Base-by-base conservation (phyloP, 2,797 vertebrate genomes). In the Intellagama lesueurii region DNA sequence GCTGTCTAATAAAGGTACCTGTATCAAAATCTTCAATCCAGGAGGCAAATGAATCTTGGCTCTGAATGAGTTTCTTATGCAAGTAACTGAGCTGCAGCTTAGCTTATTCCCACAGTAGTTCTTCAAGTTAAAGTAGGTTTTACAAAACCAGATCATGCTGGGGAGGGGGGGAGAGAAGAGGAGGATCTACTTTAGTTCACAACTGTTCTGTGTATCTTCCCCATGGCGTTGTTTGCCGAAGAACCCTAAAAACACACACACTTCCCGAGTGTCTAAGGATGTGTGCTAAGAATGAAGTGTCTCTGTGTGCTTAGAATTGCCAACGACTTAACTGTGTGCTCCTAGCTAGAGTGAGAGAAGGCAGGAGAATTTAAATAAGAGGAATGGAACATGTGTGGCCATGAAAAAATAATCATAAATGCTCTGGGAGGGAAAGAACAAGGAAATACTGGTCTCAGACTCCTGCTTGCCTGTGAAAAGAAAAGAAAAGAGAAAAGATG, bases 361-460 rank as follows among this genome's bases (percentile, higher is more conserved):
- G 60, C 86, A 88, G 79, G 75, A 89, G 90, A 93, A 93, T 92
- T 92, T 85, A 94, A 91, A 85, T 76, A 87, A 90, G 91, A 14
- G 89, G 81, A 86, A 90, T 87, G 85, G 35, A 85, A 72, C 81
- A 88, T 30, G 35, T 86, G 85, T 0, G 0, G 28, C 79, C 87
- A 88, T 6, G 12, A 91, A 89, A 73, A 85, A 66, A 80, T 86
- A 64, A 90, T 91, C 87, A 80, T 92, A 88, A 85, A 92, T 81
- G n/a, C 11, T 86, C n/a, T 19, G 66, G 35, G 91, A 88, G 78
- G 75, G 14, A 78, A 68, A 91, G 78, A 64, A 17, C 9, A 5
- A 24, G 86, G 81, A 83, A 92, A 82, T 70, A 7, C 83, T 73
- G 40, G 75, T 73, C 11, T 85, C 68, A 84, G 40, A 1, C 28